phyloP scores from a whole-genome alignment of 92 coral and sea anemone species.

The Plumapathes pennacea region DNA sequence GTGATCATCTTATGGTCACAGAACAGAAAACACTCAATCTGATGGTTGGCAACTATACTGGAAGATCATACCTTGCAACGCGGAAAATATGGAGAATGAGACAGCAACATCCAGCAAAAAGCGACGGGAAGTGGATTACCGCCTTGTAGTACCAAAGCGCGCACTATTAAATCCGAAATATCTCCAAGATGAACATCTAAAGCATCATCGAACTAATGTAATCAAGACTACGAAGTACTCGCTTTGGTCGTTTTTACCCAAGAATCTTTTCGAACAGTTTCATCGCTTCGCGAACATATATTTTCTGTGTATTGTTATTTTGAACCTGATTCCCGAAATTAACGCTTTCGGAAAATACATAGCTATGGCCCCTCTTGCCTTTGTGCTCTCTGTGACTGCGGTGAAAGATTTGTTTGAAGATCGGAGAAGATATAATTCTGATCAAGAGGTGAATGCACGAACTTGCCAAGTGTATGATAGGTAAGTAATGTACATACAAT shows the following conservation, averaged over 20 bases:
- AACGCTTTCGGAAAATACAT: slow-evolving; percentile 94
- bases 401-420: slow-evolving; percentile 95
- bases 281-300: slow-evolving; percentile 99
- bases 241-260: slow-evolving; percentile 92
- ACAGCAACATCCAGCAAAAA: too few species aligned
- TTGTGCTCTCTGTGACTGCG: slow-evolving; percentile 90
- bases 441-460: slow-evolving; percentile 81
- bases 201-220: slow-evolving; percentile 61
- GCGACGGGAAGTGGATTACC: slow-evolving; percentile 35
- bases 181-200: slow-evolving; percentile 48
- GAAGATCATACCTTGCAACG: too few species aligned
- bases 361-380: slow-evolving; percentile 85
- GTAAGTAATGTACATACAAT: slow-evolving; percentile 47
- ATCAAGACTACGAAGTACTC: slow-evolving; percentile 97
- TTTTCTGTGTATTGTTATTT: slow-evolving; percentile 77
- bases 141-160: slow-evolving; percentile 89
- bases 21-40: too few species aligned
- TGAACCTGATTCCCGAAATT: slow-evolving; percentile 96
- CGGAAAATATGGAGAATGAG: too few species aligned
- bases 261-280: slow-evolving; percentile 97
- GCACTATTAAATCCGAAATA: slow-evolving; percentile 56
- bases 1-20: too few species aligned
- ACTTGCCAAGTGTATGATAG: slow-evolving; percentile 79
- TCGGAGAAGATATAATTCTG: slow-evolving; percentile 88
- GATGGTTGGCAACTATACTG: too few species aligned